phyloP scores from a whole-genome alignment of 53 echinoderm and acorn worm species.

The Holothuria scabra region DNA sequence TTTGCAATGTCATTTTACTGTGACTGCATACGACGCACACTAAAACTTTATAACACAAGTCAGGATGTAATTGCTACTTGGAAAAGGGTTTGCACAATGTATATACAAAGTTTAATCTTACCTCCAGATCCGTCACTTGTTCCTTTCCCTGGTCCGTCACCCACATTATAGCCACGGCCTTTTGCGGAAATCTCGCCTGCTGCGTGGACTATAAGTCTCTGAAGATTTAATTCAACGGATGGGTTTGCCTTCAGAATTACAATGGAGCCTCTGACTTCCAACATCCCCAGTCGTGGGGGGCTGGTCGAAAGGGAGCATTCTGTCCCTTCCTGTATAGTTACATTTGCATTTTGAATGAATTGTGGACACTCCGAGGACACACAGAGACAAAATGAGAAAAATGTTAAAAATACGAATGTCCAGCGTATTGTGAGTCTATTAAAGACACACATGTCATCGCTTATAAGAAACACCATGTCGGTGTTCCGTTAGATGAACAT shows the following conservation, averaged over 20 bases:
- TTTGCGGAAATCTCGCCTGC: not conserved
- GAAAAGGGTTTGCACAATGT: too few species aligned
- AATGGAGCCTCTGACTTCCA: not conserved
- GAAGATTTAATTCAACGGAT: not conserved
- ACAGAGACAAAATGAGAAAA: not conserved
- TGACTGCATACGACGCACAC: too few species aligned
- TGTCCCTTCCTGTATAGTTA: not conserved
- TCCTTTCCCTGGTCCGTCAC: not conserved
- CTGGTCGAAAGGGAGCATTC: not conserved
- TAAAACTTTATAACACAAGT: too few species aligned
- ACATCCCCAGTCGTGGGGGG: not conserved
- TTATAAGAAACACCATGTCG: too few species aligned
- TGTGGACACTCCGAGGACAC: not conserved
- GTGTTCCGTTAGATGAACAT: too few species aligned
- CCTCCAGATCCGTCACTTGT: conserved; percentile 28
- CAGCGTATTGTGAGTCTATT: too few species aligned
- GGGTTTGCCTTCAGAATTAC: not conserved
- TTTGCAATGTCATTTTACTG: too few species aligned
- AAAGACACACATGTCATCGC: too few species aligned
- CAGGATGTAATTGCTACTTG: too few species aligned
- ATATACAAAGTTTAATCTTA: not conserved
- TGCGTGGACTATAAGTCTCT: not conserved
- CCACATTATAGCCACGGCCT: not conserved
- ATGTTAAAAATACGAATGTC: not conserved
- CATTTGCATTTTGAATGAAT: not conserved